These are phyloP conservation scores for Typhlichthys subterraneus DNA, from an alignment of 2,797 vertebrate genomes.

Conservation along the genomic window DNA sequence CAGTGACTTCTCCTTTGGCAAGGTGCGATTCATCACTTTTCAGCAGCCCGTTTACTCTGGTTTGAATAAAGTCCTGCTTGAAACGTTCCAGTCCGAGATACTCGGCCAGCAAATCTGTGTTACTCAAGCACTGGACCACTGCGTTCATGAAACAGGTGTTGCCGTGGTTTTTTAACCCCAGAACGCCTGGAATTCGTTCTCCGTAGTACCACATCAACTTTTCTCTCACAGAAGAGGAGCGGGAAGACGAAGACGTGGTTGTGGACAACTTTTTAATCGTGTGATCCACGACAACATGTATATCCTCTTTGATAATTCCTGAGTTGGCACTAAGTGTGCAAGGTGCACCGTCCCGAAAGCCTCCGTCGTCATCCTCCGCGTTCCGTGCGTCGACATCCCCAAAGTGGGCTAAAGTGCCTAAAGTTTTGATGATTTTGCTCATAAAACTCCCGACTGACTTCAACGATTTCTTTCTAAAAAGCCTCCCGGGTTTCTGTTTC, in stretches of 20 bases:
- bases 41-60: slow-evolving; percentile 42
- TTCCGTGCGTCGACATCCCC: slow-evolving; percentile 64
- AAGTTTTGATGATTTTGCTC: slow-evolving; percentile 83
- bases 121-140: slow-evolving; percentile 94
- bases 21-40: slow-evolving; percentile 39
- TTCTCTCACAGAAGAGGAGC: slow-evolving; percentile 64
- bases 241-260: slow-evolving; percentile 46
- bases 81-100: slow-evolving; percentile 85
- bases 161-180: slow-evolving; percentile 93
- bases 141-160: slow-evolving; percentile 99
- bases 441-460: slow-evolving; percentile 81
- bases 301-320: slow-evolving; percentile 54
- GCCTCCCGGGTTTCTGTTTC: slow-evolving; percentile 63
- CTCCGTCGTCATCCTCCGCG: slow-evolving; percentile 84
- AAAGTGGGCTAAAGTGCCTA: slow-evolving; percentile 80
- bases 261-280: slow-evolving; percentile 43
- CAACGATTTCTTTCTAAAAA: slow-evolving; percentile 78
- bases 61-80: slow-evolving; percentile 61
- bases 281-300: slow-evolving; percentile 36
- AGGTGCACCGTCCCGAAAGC: slow-evolving; percentile 74
- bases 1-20: slow-evolving; percentile 84
- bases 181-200: slow-evolving; percentile 82
- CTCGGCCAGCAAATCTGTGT: slow-evolving; percentile 93
- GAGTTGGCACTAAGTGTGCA: slow-evolving; percentile 70
- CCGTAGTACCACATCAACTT: slow-evolving; percentile 70